phyloP scores from a whole-genome alignment of 92 coral and sea anemone genomes.

The Micromussa lordhowensis region DNA sequence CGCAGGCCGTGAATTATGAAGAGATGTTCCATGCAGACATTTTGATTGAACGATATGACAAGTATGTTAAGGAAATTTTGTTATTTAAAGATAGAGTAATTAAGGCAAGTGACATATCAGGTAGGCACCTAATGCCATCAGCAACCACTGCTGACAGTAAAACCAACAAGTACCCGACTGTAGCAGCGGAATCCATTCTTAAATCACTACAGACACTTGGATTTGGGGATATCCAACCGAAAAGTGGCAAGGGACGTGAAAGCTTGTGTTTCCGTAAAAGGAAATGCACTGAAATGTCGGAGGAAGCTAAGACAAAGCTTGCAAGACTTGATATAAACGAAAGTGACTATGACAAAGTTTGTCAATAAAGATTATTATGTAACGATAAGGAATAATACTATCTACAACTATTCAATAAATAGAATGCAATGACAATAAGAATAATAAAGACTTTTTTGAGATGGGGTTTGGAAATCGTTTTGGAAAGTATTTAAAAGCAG shows the following conservation, averaged over 20 bases:
- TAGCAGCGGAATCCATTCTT: constrained; percentile 39
- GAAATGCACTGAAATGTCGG: constrained; percentile 24
- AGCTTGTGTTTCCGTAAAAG: constrained; percentile 36
- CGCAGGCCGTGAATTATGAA: constrained; percentile 23
- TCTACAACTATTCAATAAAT: too few relatives aligned
- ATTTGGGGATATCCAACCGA: constrained; percentile 14
- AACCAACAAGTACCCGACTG: constrained; percentile 25
- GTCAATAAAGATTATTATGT: constrained; percentile 6
- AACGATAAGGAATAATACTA: constrained; percentile 16
- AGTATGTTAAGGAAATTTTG: constrained; percentile 39
- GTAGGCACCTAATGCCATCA: constrained; percentile 52
- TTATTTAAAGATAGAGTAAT: constrained; percentile 28
- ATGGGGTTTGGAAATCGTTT: constrained; percentile 3
- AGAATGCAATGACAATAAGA: too few relatives aligned
- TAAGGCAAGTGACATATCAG: constrained; percentile 49
- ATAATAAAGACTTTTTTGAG: constrained; percentile 12
- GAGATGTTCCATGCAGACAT: constrained; percentile 33
- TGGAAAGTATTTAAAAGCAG: constrained; percentile 13
- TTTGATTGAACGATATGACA: constrained; percentile 41
- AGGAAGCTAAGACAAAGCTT: constrained; percentile 27
- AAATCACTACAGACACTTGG: constrained; percentile 28
- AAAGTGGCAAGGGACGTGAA: constrained; percentile 17
- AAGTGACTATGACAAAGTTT: constrained; percentile 28
- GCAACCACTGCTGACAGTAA: constrained; percentile 24
- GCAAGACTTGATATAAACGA: constrained; percentile 1